Evolutionary conservation across 2,113 vertebrate species (phyloP), one percentile per base, ranked within the genome.

Genomic region (Pleuronectes platessa): DNA sequence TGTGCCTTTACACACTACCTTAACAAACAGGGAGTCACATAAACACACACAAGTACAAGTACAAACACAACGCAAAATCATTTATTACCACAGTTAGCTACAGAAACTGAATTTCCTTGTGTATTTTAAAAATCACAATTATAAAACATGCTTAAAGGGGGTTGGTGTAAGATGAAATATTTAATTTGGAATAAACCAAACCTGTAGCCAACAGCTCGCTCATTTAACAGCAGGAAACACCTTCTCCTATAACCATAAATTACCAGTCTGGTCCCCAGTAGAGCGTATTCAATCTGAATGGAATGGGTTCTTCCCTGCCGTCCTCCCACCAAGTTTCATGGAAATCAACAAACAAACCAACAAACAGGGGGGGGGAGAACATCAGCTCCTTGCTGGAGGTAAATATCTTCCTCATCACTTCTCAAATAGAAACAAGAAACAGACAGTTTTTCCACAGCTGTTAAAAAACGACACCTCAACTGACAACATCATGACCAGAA

Each of bases 401-500:
- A 56, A 56, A 24, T 21, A 37, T 23, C 18, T 47, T 26, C 6
- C 51, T 51, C 58, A 54, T 55, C 21, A 14, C n/a, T 45, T 51
- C 35, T 71, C 4, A 49, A 0, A 15, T 58, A 56, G 26, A 58
- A 35, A 7, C 45, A 31, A 4, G 17, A 62, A 61, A 67, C 6
- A 35, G 31, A 35, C 31, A 7, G 5, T 4, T 72, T 49, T 70
- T 81, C 54, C 61, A 73, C 18, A 17, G 31, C 7, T 55, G 13
- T 2, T 62, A 40, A 59, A 81, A 37, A 13, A 58, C 27, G 55
- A n/a, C 20, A 40, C 8, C 18, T 49, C 18, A 58, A 66, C 58
- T 80, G 55, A n/a, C 18, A 70, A 63, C 18, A 68, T 26, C 35
- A 37, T 37, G 63, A 67, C 58, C 82, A 23, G 11, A 71, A 61